Evolutionary conservation across 2,797 vertebrate species (phyloP).

Genomic region (Danio tinwini): DNA sequence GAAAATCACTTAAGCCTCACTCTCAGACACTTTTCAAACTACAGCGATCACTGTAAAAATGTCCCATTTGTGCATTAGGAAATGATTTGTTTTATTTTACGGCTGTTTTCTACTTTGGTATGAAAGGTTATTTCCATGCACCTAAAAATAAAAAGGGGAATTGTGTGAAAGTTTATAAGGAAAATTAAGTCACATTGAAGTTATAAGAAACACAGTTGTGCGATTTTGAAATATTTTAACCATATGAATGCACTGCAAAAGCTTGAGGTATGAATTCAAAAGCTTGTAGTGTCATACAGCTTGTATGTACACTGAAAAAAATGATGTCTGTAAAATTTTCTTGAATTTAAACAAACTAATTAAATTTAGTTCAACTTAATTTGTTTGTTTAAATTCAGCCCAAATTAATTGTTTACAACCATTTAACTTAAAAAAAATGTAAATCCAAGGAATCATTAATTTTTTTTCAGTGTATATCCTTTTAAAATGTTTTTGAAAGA

Average conservation of each 20-base stretch:
- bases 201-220: background rate
- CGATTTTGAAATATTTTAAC: background rate
- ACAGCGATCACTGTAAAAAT: background rate
- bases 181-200: background rate
- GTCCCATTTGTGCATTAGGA: background rate
- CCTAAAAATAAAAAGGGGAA: background rate
- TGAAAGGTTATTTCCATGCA: background rate
- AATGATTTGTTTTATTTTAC: background rate
- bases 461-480: no score
- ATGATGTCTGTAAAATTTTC: no score
- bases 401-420: no score
- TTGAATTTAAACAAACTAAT: no score
- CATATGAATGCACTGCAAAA: background rate
- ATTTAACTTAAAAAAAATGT: no score
- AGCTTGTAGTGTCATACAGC: no score
- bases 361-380: no score
- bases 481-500: background rate
- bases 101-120: background rate
- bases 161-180: no score
- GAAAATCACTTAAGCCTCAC: conserved; percentile 17
- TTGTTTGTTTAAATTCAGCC: no score
- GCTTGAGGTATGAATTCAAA: background rate
- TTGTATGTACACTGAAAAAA: no score
- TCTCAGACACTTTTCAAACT: conserved; percentile 19
- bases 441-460: no score